phyloP scores from a whole-genome alignment of 2,797 vertebrate genomes.

The Saguinus oedipus region DNA sequence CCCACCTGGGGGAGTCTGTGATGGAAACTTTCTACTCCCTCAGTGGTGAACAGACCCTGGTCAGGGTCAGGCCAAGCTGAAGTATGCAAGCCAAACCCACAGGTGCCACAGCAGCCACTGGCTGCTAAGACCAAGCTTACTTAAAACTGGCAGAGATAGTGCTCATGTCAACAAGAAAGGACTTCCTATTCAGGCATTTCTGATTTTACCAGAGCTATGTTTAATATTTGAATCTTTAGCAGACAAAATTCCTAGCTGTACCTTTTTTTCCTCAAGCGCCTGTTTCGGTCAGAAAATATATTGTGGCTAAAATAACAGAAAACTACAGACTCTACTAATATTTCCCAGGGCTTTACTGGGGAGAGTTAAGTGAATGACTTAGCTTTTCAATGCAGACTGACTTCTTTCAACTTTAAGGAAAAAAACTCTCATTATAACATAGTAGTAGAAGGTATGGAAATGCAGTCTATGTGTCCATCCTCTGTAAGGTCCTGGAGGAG shows the following conservation, averaged over 20 bases:
- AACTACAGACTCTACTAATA: not conserved
- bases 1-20: not conserved
- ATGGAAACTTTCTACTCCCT: not conserved
- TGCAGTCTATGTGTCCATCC: not conserved
- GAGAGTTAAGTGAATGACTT: not conserved
- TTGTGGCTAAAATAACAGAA: not conserved
- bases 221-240: not conserved
- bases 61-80: not conserved
- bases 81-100: not conserved
- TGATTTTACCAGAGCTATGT: not conserved
- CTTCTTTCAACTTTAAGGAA: not conserved
- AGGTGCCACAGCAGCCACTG: not conserved
- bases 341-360: not conserved
- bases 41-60: not conserved
- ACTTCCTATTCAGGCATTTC: not conserved
- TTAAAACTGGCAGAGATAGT: not conserved
- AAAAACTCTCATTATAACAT: not conserved
- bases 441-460: not conserved
- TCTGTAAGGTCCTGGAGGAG: not conserved
- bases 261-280: not conserved
- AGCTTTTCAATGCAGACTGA: not conserved
- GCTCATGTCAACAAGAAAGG: not conserved
- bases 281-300: conserved; percentile 19
- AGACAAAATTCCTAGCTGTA: not conserved
- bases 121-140: not conserved